Base-by-base conservation (phyloP, 2,888 invertebrate species). In the Scelioninae gen. 2 region DNA sequence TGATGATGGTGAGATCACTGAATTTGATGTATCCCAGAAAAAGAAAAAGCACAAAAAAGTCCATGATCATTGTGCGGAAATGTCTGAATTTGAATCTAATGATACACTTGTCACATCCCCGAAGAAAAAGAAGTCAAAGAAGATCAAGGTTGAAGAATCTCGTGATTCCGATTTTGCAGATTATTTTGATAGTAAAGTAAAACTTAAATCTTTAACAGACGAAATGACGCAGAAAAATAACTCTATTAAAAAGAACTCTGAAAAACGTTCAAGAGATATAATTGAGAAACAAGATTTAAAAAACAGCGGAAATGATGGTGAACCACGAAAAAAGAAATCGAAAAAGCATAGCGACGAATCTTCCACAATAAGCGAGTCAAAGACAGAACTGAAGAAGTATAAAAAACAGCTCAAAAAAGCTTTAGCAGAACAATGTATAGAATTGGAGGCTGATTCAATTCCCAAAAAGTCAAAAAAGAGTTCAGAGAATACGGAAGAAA, bases 401-500 rank as follows among this genome's bases (percentile, higher is more conserved):
- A 45, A 45, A 13, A 45, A 45, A 45, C 4, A 45, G 5, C 25
- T 45, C 9, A 7, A 31, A 7, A 7, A 9, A 31, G 9, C 10
- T 31, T 31, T 22, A 22, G 3, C 22, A 22, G 22, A 22, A n/a
- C n/a, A n/a, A n/a, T n/a, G n/a, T n/a, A 2, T 22, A 4, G 5
- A 22, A 22, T 22, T 22, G 3, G 22, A 22, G 3, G 22, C 22
- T 22, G 22, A 22, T 22, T 22, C 22, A 22, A 22, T 22, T 33
- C 33, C 7, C 10, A 50, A 31, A n/a, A 52, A 52, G 11, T 19
- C n/a, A 6, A 52, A 22, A 7, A 13, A 33, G 22, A 18, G n/a
- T 19, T 22, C 5, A 18, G 2, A 2, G 13, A 19, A 35, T 4
- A 25, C 3, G 2, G 45, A 22, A 25, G 10, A 15, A 39, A 11